Conservation (phyloP, 2,113 vertebrate species). For the Litocranius walleri region DNA sequence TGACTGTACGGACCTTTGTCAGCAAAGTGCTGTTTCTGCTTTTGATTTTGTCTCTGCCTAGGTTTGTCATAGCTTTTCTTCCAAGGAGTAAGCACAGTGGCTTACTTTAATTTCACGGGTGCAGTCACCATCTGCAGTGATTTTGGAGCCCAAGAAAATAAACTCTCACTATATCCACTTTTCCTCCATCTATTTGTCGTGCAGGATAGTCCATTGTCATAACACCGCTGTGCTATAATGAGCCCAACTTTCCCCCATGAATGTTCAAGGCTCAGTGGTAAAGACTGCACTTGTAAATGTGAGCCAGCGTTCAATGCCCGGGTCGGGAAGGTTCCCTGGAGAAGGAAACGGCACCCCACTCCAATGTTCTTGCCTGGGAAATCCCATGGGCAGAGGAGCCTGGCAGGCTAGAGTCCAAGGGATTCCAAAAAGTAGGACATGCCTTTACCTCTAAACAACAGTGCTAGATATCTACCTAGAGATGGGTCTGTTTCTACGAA, state of each 20-base stretch:
- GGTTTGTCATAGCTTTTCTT: background rate
- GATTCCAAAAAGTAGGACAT: background rate
- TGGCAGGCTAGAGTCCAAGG: background rate
- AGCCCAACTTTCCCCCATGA: background rate
- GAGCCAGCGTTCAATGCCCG: background rate
- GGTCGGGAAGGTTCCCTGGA: background rate
- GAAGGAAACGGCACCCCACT: background rate
- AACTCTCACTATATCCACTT: background rate
- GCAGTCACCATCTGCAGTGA: background rate
- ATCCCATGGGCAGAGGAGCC: background rate
- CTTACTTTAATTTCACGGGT: background rate
- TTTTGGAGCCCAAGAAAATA: background rate
- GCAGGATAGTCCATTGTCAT: background rate
- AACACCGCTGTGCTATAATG: background rate
- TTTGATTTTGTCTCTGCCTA: background rate
- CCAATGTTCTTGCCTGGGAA: background rate
- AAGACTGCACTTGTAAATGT: background rate
- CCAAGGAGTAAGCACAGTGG: background rate
- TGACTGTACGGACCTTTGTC: background rate
- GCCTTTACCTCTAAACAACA: background rate
- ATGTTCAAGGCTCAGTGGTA: background rate
- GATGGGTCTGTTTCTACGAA: background rate
- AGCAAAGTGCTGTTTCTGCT: background rate
- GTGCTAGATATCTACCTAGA: background rate
- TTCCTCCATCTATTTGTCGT: background rate